Conservation (phyloP, 2,113 vertebrate genomes). For the Montifringilla adamsi region DNA sequence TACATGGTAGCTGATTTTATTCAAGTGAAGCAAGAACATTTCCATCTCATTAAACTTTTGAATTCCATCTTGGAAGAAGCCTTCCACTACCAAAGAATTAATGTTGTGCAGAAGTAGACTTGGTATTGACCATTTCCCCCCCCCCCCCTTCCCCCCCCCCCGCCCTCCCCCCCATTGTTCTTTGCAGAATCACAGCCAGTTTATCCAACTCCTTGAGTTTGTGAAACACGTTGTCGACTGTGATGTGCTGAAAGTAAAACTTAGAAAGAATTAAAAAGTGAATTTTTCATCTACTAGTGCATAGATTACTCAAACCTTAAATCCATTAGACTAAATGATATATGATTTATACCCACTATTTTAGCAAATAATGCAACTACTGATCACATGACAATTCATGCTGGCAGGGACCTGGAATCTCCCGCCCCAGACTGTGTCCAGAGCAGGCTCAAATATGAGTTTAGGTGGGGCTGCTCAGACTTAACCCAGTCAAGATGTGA, state of each 20-base stretch:
- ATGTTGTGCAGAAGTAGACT: neutral
- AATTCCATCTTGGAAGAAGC: neutral
- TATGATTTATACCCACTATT: neutral
- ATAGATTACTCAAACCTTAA: neutral
- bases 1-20: neutral
- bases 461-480: neutral
- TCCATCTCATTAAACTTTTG: neutral
- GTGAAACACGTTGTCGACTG: neutral
- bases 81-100: neutral
- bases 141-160: no score
- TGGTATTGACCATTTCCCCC: neutral
- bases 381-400: neutral
- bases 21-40: neutral
- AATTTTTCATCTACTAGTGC: neutral
- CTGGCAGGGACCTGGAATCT: neutral
- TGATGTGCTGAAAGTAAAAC: neutral
- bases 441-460: neutral
- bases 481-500: neutral
- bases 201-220: neutral
- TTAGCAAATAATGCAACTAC: neutral
- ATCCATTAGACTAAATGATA: accelerated
- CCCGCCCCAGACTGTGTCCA: accelerated
- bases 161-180: neutral
- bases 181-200: neutral
- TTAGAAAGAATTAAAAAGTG: neutral